These are phyloP conservation scores for Trimorus sp. DNA, from an alignment of 2,888 invertebrate species.

Conservation along the genomic window DNA sequence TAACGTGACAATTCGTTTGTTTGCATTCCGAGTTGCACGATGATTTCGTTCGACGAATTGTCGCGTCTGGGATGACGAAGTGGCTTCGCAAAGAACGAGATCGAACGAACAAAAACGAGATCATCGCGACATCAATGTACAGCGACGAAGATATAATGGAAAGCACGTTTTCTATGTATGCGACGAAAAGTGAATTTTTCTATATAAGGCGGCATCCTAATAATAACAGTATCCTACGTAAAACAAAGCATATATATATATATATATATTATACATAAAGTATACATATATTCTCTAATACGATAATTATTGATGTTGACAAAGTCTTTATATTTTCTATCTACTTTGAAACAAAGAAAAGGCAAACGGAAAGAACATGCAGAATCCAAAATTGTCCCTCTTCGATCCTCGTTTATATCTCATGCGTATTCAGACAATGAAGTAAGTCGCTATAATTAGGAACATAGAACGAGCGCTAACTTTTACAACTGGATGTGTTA, in stretches of 20 bases:
- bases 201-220: conserved; percentile 42
- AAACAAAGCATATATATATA: conserved; percentile 23
- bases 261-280: neutral
- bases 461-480: conserved; percentile 49
- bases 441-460: conserved; percentile 49
- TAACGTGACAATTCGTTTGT: conserved; percentile 18
- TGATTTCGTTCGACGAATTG: conserved; percentile 25
- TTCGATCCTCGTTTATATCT: conserved; percentile 55
- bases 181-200: conserved; percentile 54
- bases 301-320: conserved; percentile 55
- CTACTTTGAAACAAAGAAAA: conserved; percentile 43
- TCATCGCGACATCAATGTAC: conserved; percentile 48
- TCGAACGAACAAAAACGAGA: conserved; percentile 26
- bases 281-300: conserved; percentile 48
- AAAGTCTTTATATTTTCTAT: conserved; percentile 61
- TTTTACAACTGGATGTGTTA: conserved; percentile 57
- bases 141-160: conserved; percentile 46
- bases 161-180: conserved; percentile 58
- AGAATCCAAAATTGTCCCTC: conserved; percentile 42
- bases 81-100: conserved; percentile 27
- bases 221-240: conserved; percentile 6
- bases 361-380: conserved; percentile 1
- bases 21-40: conserved; percentile 33
- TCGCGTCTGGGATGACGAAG: conserved; percentile 31
- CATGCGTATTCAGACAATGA: conserved; percentile 40